A percentile compares a stretch with the other conserved stretches of the same genome.
Conservation (phyloP, 2,797 vertebrate genomes). For the Ceyx erithaca region DNA sequence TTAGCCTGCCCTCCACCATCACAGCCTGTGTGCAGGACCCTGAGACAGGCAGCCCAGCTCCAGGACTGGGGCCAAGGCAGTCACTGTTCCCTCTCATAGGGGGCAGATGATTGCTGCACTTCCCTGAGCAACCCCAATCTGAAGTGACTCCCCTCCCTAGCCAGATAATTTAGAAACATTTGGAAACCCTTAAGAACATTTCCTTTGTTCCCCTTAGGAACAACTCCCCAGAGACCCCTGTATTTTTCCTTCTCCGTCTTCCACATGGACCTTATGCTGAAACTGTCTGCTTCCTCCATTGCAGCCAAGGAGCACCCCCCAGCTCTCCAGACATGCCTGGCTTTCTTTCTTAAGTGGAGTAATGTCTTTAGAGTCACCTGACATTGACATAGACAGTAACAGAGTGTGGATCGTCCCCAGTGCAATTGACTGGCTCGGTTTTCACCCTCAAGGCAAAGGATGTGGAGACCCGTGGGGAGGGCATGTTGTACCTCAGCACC, state of each 20-base stretch:
- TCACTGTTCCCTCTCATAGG: neutral
- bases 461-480: neutral
- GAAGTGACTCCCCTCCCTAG: neutral
- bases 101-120: neutral
- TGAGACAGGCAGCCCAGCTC: neutral
- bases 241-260: neutral
- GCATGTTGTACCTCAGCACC: conserved; percentile 57
- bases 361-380: conserved; percentile 42
- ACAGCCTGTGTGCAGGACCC: neutral
- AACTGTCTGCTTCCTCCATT: neutral
- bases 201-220: neutral
- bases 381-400: conserved; percentile 29
- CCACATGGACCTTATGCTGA: neutral
- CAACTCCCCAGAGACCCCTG: neutral
- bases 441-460: conserved; percentile 45
- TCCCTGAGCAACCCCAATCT: neutral
- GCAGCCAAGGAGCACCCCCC: neutral
- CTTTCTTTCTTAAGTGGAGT: neutral
- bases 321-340: neutral
- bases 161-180: neutral
- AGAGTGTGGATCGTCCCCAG: neutral
- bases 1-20: neutral
- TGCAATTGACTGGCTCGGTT: conserved; percentile 33
- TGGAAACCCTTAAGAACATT: neutral
- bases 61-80: neutral